Base-by-base conservation (phyloP, 2,113 vertebrate species). In the Epinephelus lanceolatus region DNA sequence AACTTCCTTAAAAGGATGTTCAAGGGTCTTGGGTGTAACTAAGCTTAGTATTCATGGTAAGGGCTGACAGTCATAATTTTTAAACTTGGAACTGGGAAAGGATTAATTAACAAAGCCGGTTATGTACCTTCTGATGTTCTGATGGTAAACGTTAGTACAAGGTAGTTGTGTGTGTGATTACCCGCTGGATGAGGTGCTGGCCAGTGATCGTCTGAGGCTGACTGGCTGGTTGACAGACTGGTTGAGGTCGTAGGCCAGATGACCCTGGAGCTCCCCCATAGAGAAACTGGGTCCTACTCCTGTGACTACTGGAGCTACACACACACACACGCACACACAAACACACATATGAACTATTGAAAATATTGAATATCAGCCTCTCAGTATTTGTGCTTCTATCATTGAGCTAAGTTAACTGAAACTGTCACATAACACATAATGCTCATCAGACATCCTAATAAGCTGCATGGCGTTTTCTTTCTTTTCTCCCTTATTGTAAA, bases 111-210 rank as follows among this genome's bases (percentile, higher is more conserved):
- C 42, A 61, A 42, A 10, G 33, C 21, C 17, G 2, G 2, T 23
- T 18, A 13, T 40, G 49, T 14, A 37, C 10, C 21, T 27, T n/a
- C 37, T 60, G 56, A 27, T 61, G 25, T n/a, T 33, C 3, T 73
- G 7, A 33, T n/a, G 18, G 12, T 15, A 57, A 27, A 45, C n/a
- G 9, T 45, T 23, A 57, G 42, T 42, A 15, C 4, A 71, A 57
- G 14, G 53, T 2, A 13, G n/a, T 57, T 8, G 69, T 47, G 61
- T 62, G 55, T 33, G 76, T 51, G 42, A 27, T 75, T 88, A 92
- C 98, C 98, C 98, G 1, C 97, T 98, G 88, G 98, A 99, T 71
- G 98, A 99, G 21, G 98, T 98, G 95, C 98, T 98, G 87, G 98
- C 97, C 71, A 99, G 94, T 2, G 98, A 97, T 86, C 98, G 96